Conservation (phyloP, 2,797 vertebrate species). For the Melanotaenia boesemani region DNA sequence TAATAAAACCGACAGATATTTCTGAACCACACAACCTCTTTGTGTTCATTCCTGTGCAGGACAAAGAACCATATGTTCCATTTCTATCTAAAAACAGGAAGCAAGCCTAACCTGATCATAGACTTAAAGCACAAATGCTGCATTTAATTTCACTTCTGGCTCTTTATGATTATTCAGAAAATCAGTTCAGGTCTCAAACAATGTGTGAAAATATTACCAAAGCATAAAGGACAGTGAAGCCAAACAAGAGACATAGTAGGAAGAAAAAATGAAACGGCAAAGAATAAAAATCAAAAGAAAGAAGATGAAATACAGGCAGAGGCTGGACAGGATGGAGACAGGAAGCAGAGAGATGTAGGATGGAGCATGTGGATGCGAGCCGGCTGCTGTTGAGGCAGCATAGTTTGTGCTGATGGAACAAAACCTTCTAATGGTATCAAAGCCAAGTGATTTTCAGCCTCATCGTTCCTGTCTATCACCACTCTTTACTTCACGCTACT, state of each 20-base stretch:
- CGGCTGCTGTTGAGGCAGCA: conserved; percentile 23
- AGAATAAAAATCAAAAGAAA: not conserved
- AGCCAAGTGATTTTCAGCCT: conserved; percentile 10
- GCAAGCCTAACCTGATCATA: no score
- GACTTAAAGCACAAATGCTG: not conserved
- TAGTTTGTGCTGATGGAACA: conserved; percentile 34
- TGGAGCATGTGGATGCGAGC: not conserved
- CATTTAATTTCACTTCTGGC: not conserved
- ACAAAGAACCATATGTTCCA: no score
- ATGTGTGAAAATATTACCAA: not conserved
- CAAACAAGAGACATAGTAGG: not conserved
- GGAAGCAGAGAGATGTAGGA: not conserved
- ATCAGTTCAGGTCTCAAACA: not conserved
- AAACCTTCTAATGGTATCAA: conserved; percentile 12
- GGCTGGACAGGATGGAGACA: not conserved
- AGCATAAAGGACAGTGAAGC: not conserved
- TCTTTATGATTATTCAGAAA: not conserved
- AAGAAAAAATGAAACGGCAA: not conserved
- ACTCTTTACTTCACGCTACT: not conserved
- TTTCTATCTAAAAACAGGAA: not conserved
- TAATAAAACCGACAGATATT: no score
- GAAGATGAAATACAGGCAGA: not conserved
- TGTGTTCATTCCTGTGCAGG: no score
- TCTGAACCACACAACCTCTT: no score
- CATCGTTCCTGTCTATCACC: conserved; percentile 4